Conservation (phyloP, 2,797 vertebrate genomes). For the Scleropages formosus region DNA sequence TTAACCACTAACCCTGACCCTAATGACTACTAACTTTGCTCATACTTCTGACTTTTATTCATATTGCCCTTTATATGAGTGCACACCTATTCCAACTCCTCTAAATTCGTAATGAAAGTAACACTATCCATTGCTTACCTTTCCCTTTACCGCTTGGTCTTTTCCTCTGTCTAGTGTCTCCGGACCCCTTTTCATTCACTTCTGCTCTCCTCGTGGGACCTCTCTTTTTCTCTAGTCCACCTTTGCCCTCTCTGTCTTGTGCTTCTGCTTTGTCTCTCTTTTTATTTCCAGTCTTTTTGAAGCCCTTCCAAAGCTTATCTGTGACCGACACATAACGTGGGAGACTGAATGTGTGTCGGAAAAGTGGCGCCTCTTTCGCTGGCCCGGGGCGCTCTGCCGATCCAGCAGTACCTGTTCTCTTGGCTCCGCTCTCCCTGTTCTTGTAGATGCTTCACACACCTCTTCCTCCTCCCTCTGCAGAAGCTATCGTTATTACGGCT, state of each 20-base stretch:
- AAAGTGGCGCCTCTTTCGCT: no score
- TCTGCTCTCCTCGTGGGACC: not conserved
- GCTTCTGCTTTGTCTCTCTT: not conserved
- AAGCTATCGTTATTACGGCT: constrained; percentile 10
- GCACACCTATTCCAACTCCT: constrained; percentile 1
- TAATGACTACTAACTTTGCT: constrained; percentile 6
- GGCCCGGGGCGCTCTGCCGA: not conserved
- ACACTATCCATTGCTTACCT: not conserved
- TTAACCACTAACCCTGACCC: no score
- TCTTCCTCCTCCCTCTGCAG: constrained; percentile 19
- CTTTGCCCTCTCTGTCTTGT: not conserved
- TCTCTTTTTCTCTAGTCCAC: no score
- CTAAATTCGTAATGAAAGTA: no score
- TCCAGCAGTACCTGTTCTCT: not conserved
- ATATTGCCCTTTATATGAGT: not conserved
- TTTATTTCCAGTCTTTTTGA: not conserved
- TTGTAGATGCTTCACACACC: constrained; percentile 5
- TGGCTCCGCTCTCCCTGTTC: constrained; percentile 8
- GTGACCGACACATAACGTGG: not conserved
- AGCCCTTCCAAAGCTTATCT: not conserved
- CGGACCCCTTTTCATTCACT: constrained; percentile 37
- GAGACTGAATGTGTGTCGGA: not conserved
- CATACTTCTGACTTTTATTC: not conserved
- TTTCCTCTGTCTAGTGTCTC: not conserved
- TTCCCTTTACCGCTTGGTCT: constrained; percentile 4